Conservation (phyloP, 2,888 invertebrate species). For the Pristionchus japonicus region DNA sequence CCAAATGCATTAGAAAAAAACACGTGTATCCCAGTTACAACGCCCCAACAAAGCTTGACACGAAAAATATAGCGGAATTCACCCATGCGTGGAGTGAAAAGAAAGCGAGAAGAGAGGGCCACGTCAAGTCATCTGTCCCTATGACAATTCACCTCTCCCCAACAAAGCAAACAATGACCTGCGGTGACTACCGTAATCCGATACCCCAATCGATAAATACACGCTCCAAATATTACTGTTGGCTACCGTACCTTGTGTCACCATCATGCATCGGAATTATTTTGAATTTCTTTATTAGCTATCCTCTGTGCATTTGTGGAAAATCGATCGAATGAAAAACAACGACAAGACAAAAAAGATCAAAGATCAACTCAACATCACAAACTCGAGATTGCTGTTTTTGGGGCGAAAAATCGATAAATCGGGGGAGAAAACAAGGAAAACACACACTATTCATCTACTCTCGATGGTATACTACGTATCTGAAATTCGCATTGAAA, state of each 20-base stretch:
- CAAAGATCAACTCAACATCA: constrained; percentile 40
- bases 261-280: neutral
- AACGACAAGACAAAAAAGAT: neutral
- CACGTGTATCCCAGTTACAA: neutral
- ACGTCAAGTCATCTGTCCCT: neutral
- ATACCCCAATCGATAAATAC: neutral
- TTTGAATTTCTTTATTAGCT: constrained; percentile 18
- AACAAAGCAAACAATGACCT: neutral
- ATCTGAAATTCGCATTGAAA: neutral
- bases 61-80: neutral
- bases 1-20: neutral
- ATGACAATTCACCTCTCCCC: neutral
- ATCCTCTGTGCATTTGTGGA: neutral
- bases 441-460: constrained; percentile 18
- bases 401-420: too few species aligned
- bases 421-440: neutral
- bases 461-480: constrained; percentile 18
- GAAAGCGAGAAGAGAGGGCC: neutral
- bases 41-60: neutral
- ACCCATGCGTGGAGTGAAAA: neutral
- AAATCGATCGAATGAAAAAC: constrained; percentile 14
- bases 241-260: neutral
- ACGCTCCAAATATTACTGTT: neutral
- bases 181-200: neutral
- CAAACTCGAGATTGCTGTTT: constrained; percentile 36